phyloP scores from a whole-genome alignment of 1,140 invertebrate genomes.

The Aphaenogaster floridana region DNA sequence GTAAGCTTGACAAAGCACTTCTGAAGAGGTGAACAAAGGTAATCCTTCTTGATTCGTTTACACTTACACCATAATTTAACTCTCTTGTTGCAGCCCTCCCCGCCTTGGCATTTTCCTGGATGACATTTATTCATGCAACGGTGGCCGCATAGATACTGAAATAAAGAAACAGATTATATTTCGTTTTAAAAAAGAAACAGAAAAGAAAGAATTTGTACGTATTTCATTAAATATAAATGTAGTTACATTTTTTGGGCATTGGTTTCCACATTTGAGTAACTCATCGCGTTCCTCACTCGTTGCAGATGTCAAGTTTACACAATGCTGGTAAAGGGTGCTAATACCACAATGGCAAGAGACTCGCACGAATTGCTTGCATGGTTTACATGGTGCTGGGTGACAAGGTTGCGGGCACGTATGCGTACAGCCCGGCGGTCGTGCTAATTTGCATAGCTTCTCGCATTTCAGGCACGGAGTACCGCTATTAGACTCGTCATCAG shows the following conservation, averaged over 20 bases:
- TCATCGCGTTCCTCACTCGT: constrained; percentile 85
- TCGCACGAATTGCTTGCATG: constrained; percentile 91
- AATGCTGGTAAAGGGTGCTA: constrained; percentile 91
- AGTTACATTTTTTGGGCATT: constrained; percentile 94
- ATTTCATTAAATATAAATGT: constrained; percentile 23
- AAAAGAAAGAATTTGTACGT: background rate
- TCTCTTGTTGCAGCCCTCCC: constrained; percentile 92
- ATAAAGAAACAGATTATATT: constrained; percentile 73
- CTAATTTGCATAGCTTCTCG: constrained; percentile 90
- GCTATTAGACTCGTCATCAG: constrained; percentile 85
- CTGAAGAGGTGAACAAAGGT: constrained; percentile 90
- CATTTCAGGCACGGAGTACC: constrained; percentile 90
- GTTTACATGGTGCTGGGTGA: constrained; percentile 90
- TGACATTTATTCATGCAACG: constrained; percentile 91
- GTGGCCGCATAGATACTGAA: constrained; percentile 89
- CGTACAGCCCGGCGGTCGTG: constrained; percentile 91
- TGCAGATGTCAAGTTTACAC: constrained; percentile 89
- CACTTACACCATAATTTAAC: constrained; percentile 93
- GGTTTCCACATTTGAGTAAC: constrained; percentile 92
- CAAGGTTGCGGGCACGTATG: constrained; percentile 93
- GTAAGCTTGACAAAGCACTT: constrained; percentile 78
- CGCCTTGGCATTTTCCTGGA: constrained; percentile 65
- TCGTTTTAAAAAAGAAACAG: constrained; percentile 14
- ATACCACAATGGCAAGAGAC: constrained; percentile 93
- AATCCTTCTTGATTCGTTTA: constrained; percentile 92